A percentile compares a stretch with the other conserved stretches of the same genome.
These are phyloP conservation scores for Stictonetta naevosa DNA, from an alignment of 2,113 vertebrate species.

Conservation along the genomic window DNA sequence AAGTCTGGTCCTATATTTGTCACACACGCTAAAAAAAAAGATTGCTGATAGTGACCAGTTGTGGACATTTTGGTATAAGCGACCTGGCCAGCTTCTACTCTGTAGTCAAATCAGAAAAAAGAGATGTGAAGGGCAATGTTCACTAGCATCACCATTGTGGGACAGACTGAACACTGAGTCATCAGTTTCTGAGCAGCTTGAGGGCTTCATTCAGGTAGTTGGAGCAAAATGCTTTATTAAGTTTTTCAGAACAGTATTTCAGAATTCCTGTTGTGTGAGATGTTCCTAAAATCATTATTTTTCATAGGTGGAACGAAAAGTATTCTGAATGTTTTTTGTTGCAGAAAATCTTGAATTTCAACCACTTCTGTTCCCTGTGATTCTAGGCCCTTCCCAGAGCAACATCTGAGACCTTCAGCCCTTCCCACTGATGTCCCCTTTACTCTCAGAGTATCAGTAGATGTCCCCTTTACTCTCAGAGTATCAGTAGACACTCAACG, in stretches of 20 bases:
- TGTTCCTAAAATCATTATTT: not conserved
- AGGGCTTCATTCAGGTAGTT: not conserved
- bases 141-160: not conserved
- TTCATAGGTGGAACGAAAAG: not conserved
- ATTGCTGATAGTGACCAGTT: not conserved
- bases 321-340: not conserved
- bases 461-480: too few relatives aligned
- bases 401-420: not conserved
- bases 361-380: not conserved
- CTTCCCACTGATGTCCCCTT: not conserved
- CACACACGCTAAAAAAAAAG: not conserved
- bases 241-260: not conserved
- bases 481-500: not conserved
- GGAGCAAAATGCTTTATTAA: not conserved
- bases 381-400: not conserved
- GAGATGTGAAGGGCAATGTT: not conserved
- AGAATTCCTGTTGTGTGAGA: not conserved
- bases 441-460: not conserved
- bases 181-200: not conserved
- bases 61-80: not conserved
- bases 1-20: not conserved
- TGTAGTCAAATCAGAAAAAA: not conserved
- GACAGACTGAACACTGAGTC: not conserved
- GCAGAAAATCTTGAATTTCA: not conserved
- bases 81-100: not conserved